Evolutionary conservation across 2,888 invertebrate genomes (phyloP), one percentile per base, ranked within the genome.

Genomic region (Tubulanus polymorphus): DNA sequence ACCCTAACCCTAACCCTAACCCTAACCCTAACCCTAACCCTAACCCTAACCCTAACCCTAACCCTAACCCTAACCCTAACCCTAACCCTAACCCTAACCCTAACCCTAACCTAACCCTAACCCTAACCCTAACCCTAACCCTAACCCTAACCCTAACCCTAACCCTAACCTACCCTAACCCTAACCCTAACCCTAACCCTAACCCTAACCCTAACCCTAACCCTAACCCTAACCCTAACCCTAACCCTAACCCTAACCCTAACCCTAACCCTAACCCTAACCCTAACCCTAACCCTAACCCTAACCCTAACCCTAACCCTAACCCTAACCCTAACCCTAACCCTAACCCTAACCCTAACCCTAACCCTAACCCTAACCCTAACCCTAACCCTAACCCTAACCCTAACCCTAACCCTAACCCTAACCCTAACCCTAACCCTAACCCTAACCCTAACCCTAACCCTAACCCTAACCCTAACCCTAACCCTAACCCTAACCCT

Each of bases 391-490:
- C 64, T 59, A 57, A 63, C 63, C 58, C 63, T 64, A 60, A 64
- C 64, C 59, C 64, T 64, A 58, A 62, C 64, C 59, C 61, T 55
- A 57, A 61, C 62, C 59, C 63, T 62, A 58, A 64, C 62, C 59
- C 63, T 59, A 61, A 61, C 61, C 60, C 61, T 60, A 57, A 62
- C 61, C 64, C 64, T 56, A 63, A 64, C 62, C 63, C 63, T 63
- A 64, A 66, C 62, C 62, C 64, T 63, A 67, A 61, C 61, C 63
- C 63, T 59, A 64, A 63, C 61, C 63, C 63, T 59, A 61, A 60
- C 56, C 57, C 59, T 59, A 61, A 59, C 57, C 60, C 57, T 55
- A 64, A 59, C 62, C 64, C 62, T 59, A 64, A 53, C 62, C 62
- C 57, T 56, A 56, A 51, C 63, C 54, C 54, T 37, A 57, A 55